Percentiles rank a stretch among this genome's conserved stretches.
Evolutionary conservation across 2,797 vertebrate genomes (phyloP).

Genomic region (Glossophaga mutica): DNA sequence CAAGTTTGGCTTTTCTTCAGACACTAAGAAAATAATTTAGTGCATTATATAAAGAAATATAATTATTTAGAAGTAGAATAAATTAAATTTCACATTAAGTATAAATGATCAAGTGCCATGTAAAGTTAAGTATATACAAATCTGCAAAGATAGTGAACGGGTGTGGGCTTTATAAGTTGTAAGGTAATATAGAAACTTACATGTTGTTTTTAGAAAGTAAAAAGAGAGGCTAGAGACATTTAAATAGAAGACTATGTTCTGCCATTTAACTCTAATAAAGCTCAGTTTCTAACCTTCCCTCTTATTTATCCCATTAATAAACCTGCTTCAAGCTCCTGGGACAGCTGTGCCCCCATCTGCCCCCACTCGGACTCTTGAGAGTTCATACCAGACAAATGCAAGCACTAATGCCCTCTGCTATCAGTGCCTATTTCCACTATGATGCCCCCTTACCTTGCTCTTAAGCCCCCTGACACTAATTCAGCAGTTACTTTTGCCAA

Average conservation of each 20-base stretch:
- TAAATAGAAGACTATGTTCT: conserved; percentile 44
- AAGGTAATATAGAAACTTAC: conserved; percentile 59
- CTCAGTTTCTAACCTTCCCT: background rate
- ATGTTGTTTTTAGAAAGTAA: conserved; percentile 43
- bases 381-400: background rate
- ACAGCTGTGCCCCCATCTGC: background rate
- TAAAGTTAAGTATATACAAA: conserved; percentile 71
- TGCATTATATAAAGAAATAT: conserved; percentile 53
- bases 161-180: conserved; percentile 66
- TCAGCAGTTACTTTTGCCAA: background rate
- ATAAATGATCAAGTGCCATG: conserved; percentile 67
- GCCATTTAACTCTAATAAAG: conserved; percentile 17
- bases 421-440: background rate
- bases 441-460: background rate
- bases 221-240: conserved; percentile 29
- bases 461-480: background rate
- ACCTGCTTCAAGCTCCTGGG: background rate
- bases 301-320: conserved; percentile 51
- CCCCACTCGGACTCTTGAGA: background rate
- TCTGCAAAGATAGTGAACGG: background rate
- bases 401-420: background rate
- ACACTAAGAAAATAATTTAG: conserved; percentile 49
- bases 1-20: conserved; percentile 8
- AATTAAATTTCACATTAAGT: conserved; percentile 69
- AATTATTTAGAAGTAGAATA: conserved; percentile 73